A percentile compares a stretch with the other conserved stretches of the same genome.
These are phyloP conservation scores for Zaprionus kolodkinae DNA, from an alignment of 1,140 invertebrate species.

Conservation along the genomic window DNA sequence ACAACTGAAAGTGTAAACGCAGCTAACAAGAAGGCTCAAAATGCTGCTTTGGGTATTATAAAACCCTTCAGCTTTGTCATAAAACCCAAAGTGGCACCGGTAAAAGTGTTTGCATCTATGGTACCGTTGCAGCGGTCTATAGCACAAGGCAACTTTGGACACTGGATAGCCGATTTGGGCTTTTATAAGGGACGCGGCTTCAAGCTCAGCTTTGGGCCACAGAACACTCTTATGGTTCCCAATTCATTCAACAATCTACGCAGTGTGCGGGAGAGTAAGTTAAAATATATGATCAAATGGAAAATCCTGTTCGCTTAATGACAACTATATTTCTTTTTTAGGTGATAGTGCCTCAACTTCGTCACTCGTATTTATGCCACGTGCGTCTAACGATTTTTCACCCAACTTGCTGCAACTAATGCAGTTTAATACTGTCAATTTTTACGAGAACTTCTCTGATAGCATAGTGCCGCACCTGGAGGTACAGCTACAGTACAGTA, in stretches of 20 bases:
- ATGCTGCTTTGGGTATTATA: background rate
- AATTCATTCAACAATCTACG: slow-evolving; percentile 64
- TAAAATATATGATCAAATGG: background rate
- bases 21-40: slow-evolving; percentile 8
- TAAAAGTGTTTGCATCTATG: slow-evolving; percentile 84
- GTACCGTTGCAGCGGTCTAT: slow-evolving; percentile 85
- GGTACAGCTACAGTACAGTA: slow-evolving; percentile 84
- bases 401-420: slow-evolving; percentile 62
- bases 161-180: slow-evolving; percentile 88
- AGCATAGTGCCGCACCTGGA: slow-evolving; percentile 85
- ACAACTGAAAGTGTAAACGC: slow-evolving; percentile 41
- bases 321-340: background rate
- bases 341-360: slow-evolving; percentile 27
- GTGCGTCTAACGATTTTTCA: slow-evolving; percentile 59
- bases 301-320: background rate
- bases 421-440: slow-evolving; percentile 65
- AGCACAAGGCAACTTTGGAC: slow-evolving; percentile 84
- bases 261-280: slow-evolving; percentile 51
- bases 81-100: slow-evolving; percentile 76
- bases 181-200: slow-evolving; percentile 89
- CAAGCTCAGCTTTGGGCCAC: slow-evolving; percentile 90
- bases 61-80: slow-evolving; percentile 60
- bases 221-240: slow-evolving; percentile 86
- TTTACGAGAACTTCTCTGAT: slow-evolving; percentile 61
- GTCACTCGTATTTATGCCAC: slow-evolving; percentile 51